Percentiles rank a stretch among this genome's conserved stretches.
Conservation (phyloP, 2,888 invertebrate genomes). For the Bimastos eiseni region DNA sequence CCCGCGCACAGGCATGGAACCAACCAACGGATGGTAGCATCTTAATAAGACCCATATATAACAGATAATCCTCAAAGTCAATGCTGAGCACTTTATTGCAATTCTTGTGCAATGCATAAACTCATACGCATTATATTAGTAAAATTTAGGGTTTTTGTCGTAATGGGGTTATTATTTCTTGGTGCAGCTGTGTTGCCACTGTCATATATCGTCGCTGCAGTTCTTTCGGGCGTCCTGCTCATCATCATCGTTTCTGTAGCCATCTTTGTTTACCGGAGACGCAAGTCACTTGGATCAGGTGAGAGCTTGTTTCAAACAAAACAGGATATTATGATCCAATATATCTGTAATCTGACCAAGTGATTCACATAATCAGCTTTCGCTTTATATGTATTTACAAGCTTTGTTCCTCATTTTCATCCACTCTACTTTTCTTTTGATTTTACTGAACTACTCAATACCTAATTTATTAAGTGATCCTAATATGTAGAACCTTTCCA, state of each 20-base stretch:
- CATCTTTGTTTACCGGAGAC: conserved; percentile 61
- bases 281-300: background rate
- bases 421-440: no score
- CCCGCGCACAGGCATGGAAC: no score
- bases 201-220: conserved; percentile 80
- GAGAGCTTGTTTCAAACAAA: background rate
- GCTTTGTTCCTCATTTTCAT: no score
- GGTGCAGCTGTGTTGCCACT: conserved; percentile 67
- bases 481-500: no score
- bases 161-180: conserved; percentile 55
- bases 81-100: no score
- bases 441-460: no score
- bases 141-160: background rate
- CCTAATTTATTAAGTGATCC: no score
- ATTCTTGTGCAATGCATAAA: no score
- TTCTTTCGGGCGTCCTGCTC: conserved; percentile 81
- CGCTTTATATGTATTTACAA: background rate
- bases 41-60: no score
- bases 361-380: background rate
- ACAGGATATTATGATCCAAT: background rate
- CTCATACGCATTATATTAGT: background rate
- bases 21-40: no score
- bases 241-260: conserved; percentile 81
- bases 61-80: no score
- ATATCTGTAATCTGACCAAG: background rate